phyloP scores from a whole-genome alignment of 2,113 vertebrate genomes.

The Datnioides undecimradiatus region DNA sequence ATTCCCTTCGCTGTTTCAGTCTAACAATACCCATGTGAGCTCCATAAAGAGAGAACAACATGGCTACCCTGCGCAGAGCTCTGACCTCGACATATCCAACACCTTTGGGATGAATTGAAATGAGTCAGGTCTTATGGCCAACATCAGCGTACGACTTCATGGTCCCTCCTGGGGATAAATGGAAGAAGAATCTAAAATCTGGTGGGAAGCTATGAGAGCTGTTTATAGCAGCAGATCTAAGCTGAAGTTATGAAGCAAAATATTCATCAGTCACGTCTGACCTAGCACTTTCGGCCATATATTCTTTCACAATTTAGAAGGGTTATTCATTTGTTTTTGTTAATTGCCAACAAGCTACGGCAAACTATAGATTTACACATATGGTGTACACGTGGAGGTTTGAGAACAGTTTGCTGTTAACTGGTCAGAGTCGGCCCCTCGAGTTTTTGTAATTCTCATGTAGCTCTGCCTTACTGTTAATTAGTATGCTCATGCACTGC shows the following conservation, averaged over 20 bases:
- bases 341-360: neutral
- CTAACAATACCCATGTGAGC: neutral
- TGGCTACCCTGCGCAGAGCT: neutral
- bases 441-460: neutral
- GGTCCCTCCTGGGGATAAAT: neutral
- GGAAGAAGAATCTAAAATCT: neutral
- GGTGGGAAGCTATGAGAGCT: neutral
- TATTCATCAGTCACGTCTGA: neutral
- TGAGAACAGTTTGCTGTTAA: neutral
- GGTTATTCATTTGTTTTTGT: neutral
- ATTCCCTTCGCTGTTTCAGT: neutral
- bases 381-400: neutral
- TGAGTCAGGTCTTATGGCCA: neutral
- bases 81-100: neutral
- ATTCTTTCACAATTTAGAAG: neutral
- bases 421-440: neutral
- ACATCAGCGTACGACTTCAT: neutral
- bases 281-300: neutral
- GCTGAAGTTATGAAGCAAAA: neutral
- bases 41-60: neutral
- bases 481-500: neutral
- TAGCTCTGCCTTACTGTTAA: constrained; percentile 7
- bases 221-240: neutral
- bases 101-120: neutral
- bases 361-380: neutral